Evolutionary conservation across 1,140 invertebrate genomes (phyloP).

Genomic region (Sinella curviseta): DNA sequence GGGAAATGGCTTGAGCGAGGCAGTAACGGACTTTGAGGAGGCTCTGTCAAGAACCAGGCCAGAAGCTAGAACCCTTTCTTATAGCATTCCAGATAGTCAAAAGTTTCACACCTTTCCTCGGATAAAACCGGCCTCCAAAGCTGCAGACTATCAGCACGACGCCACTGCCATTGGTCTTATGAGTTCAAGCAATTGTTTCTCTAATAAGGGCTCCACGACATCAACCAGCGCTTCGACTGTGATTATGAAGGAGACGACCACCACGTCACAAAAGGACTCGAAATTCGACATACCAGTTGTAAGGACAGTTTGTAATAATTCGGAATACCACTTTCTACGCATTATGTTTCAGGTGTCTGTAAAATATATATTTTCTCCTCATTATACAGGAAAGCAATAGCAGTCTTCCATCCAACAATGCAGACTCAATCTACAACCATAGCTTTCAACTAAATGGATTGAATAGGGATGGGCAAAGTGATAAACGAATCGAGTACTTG

Average conservation of each 20-base stretch:
- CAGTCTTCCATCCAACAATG: neutral
- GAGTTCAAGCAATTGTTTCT: neutral
- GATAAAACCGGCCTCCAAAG: slow-evolving; percentile 35
- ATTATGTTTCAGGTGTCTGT: neutral
- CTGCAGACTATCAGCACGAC: neutral
- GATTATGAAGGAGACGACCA: slow-evolving; percentile 35
- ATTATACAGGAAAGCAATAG: neutral
- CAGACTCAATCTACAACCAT: neutral
- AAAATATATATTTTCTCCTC: neutral
- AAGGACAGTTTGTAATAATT: neutral
- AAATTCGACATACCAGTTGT: neutral
- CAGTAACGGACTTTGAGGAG: slow-evolving; percentile 73
- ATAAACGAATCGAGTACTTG: slow-evolving; percentile 57
- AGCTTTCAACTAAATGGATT: slow-evolving; percentile 6
- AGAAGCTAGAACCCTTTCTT: slow-evolving; percentile 32
- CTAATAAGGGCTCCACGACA: slow-evolving; percentile 31
- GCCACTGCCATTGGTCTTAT: neutral
- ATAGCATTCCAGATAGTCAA: slow-evolving; percentile 41
- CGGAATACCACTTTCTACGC: neutral
- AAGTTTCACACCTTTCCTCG: slow-evolving; percentile 47
- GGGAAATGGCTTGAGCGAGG: slow-evolving; percentile 61
- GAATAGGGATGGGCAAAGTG: neutral
- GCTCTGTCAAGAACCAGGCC: slow-evolving; percentile 58
- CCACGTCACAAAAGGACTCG: slow-evolving; percentile 5
- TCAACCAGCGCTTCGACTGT: slow-evolving; percentile 33